Base-by-base conservation (phyloP, 2,797 vertebrate genomes). In the Falco biarmicus region DNA sequence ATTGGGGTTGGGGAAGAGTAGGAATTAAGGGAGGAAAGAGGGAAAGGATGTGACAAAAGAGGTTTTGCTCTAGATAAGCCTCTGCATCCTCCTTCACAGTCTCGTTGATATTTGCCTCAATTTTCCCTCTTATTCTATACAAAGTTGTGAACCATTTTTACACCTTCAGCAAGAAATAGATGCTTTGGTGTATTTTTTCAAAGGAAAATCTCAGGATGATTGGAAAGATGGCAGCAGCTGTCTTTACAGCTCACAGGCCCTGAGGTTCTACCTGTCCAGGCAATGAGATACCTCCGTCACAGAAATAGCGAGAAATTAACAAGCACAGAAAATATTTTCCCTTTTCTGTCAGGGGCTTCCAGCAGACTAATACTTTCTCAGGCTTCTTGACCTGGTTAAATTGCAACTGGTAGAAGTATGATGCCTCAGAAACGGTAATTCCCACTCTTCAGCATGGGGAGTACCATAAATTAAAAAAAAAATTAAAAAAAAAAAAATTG, bases 41-140 rank as follows among this genome's bases (percentile, higher is more conserved):
- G 90, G 80, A 92, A 93, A 84, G 61, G 31, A 90, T 6, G 1
- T 71, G 47, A 75, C 12, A 4, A 86, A 80, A 90, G 60, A 41
- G 29, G 51, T 63, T 95, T 88, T 93, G 51, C 43, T 80, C 31
- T 70, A 85, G 56, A 86, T 83, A 92, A 95, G 60, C 20, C 64
- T 69, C 59, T 81, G 73, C 34, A 77, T 95, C 86, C 77, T 90
- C 83, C 76, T 93, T 95, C 64, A 83, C 47, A 74, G 34, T 81
- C 75, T 74, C 83, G 47, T 73, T 90, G 57, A 66, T 65, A 76
- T 71, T 91, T 91, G 50, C 54, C 41, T 87, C 34, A 39, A n/a
- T 73, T 87, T 85, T 21, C 31, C n/a, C 25, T 83, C 57, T 76
- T 86, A 34, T 32, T 65, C 43, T 77, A 51, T 25, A 29, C 10